phyloP scores from a whole-genome alignment of 2,113 vertebrate genomes.

The Chrysochloris asiatica region DNA sequence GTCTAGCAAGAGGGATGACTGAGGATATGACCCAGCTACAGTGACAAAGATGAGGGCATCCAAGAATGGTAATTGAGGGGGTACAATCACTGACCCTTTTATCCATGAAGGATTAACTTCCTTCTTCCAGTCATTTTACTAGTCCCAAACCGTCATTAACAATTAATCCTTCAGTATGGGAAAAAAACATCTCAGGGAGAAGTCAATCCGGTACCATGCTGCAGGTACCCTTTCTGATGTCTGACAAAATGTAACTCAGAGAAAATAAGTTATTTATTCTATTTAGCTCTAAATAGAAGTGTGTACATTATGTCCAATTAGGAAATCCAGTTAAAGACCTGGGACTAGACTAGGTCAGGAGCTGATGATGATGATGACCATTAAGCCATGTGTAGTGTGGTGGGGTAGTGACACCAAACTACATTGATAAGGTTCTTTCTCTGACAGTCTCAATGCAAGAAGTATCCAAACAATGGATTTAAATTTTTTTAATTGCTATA shows the following conservation, averaged over 20 bases:
- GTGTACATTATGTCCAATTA: background rate
- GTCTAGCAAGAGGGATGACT: background rate
- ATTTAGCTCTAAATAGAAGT: background rate
- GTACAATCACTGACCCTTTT: background rate
- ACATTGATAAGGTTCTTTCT: constrained; percentile 3
- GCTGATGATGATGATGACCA: background rate
- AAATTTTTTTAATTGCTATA: background rate
- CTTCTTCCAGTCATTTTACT: background rate
- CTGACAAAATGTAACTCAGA: background rate
- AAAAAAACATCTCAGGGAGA: background rate
- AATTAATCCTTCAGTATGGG: background rate
- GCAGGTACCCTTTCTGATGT: background rate
- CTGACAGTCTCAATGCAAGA: background rate
- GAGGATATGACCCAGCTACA: background rate
- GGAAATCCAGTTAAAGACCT: background rate
- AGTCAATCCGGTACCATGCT: background rate
- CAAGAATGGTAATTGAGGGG: background rate
- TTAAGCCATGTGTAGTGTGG: background rate
- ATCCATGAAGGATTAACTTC: background rate
- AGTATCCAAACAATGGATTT: background rate
- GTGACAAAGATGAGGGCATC: background rate
- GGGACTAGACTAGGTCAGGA: background rate
- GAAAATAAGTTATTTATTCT: background rate
- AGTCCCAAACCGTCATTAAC: background rate
- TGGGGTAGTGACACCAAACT: background rate